These are phyloP conservation scores for Drosophila pseudoobscura DNA, from an alignment of 1,140 invertebrate genomes.

Conservation along the genomic window DNA sequence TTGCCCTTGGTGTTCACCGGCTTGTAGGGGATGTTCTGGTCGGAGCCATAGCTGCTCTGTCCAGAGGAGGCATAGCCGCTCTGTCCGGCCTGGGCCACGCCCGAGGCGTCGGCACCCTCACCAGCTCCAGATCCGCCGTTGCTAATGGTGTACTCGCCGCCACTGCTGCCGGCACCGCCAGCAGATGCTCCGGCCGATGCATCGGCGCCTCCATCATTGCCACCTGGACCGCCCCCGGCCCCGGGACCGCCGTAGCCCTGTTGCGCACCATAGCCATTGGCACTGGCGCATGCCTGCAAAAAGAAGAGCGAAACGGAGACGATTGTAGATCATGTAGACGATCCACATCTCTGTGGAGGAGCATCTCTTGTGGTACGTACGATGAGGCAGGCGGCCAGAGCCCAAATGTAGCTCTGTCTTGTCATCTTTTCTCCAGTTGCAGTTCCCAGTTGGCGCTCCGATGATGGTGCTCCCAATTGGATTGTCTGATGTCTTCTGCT, in stretches of 20 bases:
- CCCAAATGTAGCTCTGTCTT: conserved; percentile 69
- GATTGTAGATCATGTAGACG: conserved; percentile 3
- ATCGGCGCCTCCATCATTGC: conserved; percentile 38
- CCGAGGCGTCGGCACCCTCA: conserved; percentile 50
- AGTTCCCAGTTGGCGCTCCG: conserved; percentile 56
- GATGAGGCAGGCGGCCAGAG: conserved; percentile 77
- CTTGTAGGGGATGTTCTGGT: conserved; percentile 74
- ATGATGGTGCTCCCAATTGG: conserved; percentile 61
- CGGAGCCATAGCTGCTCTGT: conserved; percentile 68
- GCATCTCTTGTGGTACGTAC: conserved; percentile 54
- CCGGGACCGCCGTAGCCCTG: conserved; percentile 53
- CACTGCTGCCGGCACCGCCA: conserved; percentile 42
- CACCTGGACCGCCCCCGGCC: conserved; percentile 37
- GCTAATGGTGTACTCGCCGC: conserved; percentile 36
- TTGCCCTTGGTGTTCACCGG: conserved; percentile 77
- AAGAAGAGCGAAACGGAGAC: conserved; percentile 8
- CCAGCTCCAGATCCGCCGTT: conserved; percentile 22
- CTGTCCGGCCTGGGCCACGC: conserved; percentile 58
- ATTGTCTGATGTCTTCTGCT: conserved; percentile 76
- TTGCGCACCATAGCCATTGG: conserved; percentile 50
- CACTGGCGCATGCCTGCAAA: conserved; percentile 68
- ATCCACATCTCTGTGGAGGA: not conserved
- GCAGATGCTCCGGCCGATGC: conserved; percentile 49
- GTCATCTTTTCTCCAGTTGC: conserved; percentile 69
- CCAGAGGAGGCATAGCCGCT: conserved; percentile 14